Evolutionary conservation across 2,888 invertebrate genomes (phyloP).

Genomic region (Meteorus cinctellus): DNA sequence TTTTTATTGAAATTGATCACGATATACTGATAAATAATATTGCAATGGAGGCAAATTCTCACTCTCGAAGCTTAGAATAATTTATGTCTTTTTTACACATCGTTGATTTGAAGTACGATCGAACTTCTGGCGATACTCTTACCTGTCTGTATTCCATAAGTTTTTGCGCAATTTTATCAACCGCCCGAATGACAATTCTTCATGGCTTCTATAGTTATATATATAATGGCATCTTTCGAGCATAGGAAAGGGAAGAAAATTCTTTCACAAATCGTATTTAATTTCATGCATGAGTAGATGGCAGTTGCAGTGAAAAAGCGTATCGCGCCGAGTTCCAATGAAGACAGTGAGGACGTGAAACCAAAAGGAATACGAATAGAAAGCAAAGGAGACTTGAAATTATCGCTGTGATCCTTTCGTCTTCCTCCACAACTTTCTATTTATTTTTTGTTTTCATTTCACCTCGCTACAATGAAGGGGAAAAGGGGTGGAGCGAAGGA

Average conservation of each 20-base stretch:
- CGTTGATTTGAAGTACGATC: constrained; percentile 9
- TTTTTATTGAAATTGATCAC: not conserved
- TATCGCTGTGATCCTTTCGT: constrained; percentile 40
- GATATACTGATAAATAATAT: not conserved
- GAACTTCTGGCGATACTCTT: not conserved
- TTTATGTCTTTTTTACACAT: not conserved
- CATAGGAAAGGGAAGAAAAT: constrained; percentile 38
- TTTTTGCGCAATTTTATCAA: not conserved
- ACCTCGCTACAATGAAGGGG: constrained; percentile 20
- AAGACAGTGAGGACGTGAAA: not conserved
- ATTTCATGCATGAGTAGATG: constrained; percentile 52
- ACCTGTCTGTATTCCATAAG: constrained; percentile 12
- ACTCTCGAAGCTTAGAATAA: not conserved
- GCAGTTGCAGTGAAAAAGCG: constrained; percentile 36
- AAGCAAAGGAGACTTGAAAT: constrained; percentile 35
- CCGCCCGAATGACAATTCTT: constrained; percentile 24
- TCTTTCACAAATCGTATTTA: constrained; percentile 52
- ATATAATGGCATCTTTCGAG: not conserved
- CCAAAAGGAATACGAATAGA: constrained; percentile 10
- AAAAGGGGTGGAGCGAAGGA: not conserved
- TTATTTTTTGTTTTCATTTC: constrained; percentile 28
- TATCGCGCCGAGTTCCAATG: constrained; percentile 25
- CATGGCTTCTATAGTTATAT: not conserved
- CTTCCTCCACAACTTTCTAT: constrained; percentile 34
- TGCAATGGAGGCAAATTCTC: not conserved